Percentiles rank a stretch among this genome's conserved stretches.
Conservation (phyloP, 2,113 vertebrate genomes). For the Ptilorrhoa leucosticta region DNA sequence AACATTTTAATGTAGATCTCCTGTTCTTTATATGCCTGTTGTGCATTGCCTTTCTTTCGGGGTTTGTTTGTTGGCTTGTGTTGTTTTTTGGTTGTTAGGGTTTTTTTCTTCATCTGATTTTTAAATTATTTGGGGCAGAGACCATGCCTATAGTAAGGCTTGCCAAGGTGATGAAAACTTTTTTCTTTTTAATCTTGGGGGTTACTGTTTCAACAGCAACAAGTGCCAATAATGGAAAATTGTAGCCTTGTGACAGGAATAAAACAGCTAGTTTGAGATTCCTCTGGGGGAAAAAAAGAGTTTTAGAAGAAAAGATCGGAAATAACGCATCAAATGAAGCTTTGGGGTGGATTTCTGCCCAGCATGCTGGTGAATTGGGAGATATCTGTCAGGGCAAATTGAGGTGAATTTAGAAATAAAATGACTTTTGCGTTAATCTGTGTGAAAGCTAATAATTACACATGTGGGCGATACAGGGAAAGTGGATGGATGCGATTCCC, state of each 20-base stretch:
- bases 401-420: not conserved
- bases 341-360: not conserved
- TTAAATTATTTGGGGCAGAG: not conserved
- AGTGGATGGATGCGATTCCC: not conserved
- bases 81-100: not conserved
- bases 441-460: not conserved
- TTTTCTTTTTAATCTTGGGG: not conserved
- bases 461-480: not conserved
- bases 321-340: not conserved
- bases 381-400: not conserved
- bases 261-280: not conserved
- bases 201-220: not conserved
- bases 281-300: not conserved
- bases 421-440: not conserved
- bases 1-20: not conserved
- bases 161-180: fast-evolving
- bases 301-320: not conserved
- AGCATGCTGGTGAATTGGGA: not conserved
- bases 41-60: not conserved
- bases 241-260: not conserved
- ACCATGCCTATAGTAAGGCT: not conserved
- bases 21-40: not conserved
- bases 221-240: not conserved
- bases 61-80: not conserved
- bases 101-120: not conserved